Evolutionary conservation across 2,113 vertebrate species (phyloP), one percentile per base, ranked within the genome.

Genomic region (Grantiella picta): DNA sequence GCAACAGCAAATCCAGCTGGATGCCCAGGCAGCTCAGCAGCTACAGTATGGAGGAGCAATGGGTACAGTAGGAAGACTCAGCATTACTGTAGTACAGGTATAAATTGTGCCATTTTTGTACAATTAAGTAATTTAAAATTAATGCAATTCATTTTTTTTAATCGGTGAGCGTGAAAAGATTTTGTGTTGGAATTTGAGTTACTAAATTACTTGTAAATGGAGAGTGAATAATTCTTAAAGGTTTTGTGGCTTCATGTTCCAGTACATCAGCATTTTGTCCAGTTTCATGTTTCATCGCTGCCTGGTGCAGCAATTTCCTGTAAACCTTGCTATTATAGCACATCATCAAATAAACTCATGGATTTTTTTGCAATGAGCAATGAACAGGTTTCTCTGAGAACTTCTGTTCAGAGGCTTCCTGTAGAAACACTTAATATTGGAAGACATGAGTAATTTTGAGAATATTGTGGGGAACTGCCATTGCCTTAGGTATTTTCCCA

Each of bases 81-180:
- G 99, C 97, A 98, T 99, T 95, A 99, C 99, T 0, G 99, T 99
- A 73, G 99, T 99, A n/a, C 99, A 99, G 99, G 99, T 99, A 97
- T 59, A 77, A 52, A 21, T 70, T 36, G 15, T 38, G 36, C 38
- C 7, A 12, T 60, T 50, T 76, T 71, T 70, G 16, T 77, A 57
- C 42, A 59, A 19, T 57, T 57, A 47, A 69, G 5, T 44, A 35
- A 78, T 73, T 60, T n/a, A 15, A 60, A 76, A 36, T 54, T 15
- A 63, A 38, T 61, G 14, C 21, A 15, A 3, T 53, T 31, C 42
- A 50, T 80, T 44, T 22, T 52, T 52, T 80, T 59, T 31, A 16
- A 9, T 47, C 3, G 1, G 12, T 72, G 24, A 3, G 22, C 22
- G 10, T 2, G 1, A 42, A 45, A 92, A 47, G 11, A 49, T 42